Conservation (phyloP, 2,113 vertebrate genomes). For the Embiotoca jacksoni region DNA sequence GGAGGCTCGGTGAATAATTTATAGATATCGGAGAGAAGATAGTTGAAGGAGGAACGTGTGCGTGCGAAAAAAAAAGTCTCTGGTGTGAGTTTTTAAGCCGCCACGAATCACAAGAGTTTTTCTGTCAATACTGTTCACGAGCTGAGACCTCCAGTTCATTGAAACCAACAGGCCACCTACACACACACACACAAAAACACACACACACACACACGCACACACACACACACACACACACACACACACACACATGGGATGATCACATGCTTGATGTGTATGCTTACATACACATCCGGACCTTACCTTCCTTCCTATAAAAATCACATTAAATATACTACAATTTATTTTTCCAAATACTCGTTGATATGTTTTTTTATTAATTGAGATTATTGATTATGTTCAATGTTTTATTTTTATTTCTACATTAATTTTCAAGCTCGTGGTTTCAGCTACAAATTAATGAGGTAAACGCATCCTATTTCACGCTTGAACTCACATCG, state of each 20-base stretch:
- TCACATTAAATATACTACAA: not conserved
- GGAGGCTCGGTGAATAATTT: slow-evolving; percentile 74
- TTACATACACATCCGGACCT: not conserved
- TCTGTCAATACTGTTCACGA: slow-evolving; percentile 63
- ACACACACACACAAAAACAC: slow-evolving; percentile 6
- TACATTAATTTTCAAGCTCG: too few species aligned
- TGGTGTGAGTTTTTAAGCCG: slow-evolving; percentile 69
- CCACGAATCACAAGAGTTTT: slow-evolving; percentile 48
- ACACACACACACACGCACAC: slow-evolving; percentile 1
- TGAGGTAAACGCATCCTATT: too few species aligned
- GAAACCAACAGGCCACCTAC: slow-evolving; percentile 36
- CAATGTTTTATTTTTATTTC: too few species aligned
- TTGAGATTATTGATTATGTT: too few species aligned
- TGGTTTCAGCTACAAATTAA: too few species aligned
- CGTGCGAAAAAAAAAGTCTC: slow-evolving; percentile 48
- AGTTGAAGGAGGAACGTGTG: slow-evolving; percentile 42
- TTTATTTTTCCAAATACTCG: too few species aligned
- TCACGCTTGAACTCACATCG: too few species aligned
- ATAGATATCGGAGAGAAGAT: slow-evolving; percentile 53
- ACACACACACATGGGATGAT: not conserved
- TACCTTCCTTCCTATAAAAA: not conserved
- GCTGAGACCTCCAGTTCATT: slow-evolving; percentile 51
- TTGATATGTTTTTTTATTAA: too few species aligned
- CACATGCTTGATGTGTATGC: not conserved
- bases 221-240: not conserved